Conservation (phyloP, 2,113 vertebrate genomes). For the Mandrillus leucophaeus region DNA sequence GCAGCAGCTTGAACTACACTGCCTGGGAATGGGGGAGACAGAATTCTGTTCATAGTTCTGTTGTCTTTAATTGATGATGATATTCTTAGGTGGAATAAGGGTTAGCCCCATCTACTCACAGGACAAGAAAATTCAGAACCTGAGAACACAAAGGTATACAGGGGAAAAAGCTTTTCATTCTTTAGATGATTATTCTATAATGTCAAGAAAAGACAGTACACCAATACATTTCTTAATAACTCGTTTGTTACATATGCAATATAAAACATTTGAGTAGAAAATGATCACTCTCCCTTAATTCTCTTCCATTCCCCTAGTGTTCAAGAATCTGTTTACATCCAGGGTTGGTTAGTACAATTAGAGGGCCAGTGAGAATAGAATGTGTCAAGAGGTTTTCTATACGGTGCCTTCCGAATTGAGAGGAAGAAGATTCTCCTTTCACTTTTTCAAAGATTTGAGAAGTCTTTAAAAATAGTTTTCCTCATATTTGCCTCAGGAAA, state of each 20-base stretch:
- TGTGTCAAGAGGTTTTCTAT: neutral
- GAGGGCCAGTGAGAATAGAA: neutral
- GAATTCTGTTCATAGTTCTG: neutral
- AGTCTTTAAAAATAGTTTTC: neutral
- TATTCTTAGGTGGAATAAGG: neutral
- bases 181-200: neutral
- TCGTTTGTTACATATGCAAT: neutral
- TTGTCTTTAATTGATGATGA: neutral
- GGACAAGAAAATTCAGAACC: neutral
- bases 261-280: neutral
- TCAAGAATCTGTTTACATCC: neutral
- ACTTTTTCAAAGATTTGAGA: neutral
- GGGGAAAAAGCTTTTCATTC: neutral
- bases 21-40: neutral
- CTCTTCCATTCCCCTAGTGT: neutral
- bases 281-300: neutral
- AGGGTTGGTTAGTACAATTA: neutral
- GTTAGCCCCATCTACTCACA: neutral
- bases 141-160: neutral
- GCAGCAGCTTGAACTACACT: neutral
- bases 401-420: neutral
- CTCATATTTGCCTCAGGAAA: neutral
- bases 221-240: neutral
- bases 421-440: neutral
- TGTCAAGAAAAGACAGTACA: neutral